A percentile compares a stretch with the other conserved stretches of the same genome.
These are phyloP conservation scores for Antitype chi DNA, from an alignment of 2,888 invertebrate genomes.

Conservation along the genomic window DNA sequence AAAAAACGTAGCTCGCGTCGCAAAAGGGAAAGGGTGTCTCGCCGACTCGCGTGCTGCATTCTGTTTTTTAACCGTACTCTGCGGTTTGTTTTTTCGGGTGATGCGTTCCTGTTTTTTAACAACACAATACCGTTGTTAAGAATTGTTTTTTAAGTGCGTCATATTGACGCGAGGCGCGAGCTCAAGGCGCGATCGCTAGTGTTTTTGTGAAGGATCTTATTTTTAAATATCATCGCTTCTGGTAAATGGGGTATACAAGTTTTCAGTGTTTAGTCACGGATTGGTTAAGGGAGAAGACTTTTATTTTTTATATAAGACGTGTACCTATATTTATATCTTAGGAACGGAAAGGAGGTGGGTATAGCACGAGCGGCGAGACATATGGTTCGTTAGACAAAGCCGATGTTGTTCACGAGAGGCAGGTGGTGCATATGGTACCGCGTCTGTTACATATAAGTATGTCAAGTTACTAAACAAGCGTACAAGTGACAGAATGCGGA, in stretches of 20 bases:
- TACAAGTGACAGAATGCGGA: slow-evolving; percentile 27
- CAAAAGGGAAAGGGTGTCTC: slow-evolving; percentile 90
- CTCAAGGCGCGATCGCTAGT: slow-evolving; percentile 83
- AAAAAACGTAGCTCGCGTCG: slow-evolving; percentile 89
- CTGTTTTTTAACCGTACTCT: slow-evolving; percentile 88
- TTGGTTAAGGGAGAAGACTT: slow-evolving; percentile 83
- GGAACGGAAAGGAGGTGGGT: slow-evolving; percentile 72
- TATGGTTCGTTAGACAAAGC: slow-evolving; percentile 85
- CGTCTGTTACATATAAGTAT: slow-evolving; percentile 56
- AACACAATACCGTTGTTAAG: slow-evolving; percentile 88
- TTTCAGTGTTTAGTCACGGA: slow-evolving; percentile 86
- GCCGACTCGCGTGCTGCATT: slow-evolving; percentile 88
- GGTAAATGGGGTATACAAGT: slow-evolving; percentile 84
- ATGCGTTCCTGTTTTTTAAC: slow-evolving; percentile 89
- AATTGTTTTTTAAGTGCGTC: slow-evolving; percentile 88
- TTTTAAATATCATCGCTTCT: slow-evolving; percentile 85
- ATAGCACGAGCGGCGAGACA: slow-evolving; percentile 83
- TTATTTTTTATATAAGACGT: slow-evolving; percentile 75
- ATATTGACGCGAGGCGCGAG: slow-evolving; percentile 85
- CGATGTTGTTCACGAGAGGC: slow-evolving; percentile 75
- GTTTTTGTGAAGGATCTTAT: slow-evolving; percentile 85
- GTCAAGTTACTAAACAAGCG: slow-evolving; percentile 45
- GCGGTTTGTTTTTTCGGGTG: slow-evolving; percentile 89
- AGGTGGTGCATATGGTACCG: slow-evolving; percentile 73
- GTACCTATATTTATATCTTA: slow-evolving; percentile 76